Conservation (phyloP, 1,140 invertebrate species). For the Aporrectodea caliginosa region DNA sequence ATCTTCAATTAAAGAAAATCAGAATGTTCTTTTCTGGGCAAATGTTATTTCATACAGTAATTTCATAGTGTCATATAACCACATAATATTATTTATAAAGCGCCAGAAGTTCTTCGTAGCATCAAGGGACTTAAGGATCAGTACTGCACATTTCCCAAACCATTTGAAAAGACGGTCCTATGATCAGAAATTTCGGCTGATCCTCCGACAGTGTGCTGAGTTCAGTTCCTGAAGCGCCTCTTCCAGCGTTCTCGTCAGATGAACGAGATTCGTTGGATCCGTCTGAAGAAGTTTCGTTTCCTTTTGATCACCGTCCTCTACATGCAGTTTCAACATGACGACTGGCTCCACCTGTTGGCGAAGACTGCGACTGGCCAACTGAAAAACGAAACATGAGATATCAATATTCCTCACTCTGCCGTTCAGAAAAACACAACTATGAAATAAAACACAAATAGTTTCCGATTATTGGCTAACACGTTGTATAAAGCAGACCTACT, state of each 20-base stretch:
- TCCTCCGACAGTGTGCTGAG: slow-evolving; percentile 54
- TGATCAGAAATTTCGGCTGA: slow-evolving; percentile 45
- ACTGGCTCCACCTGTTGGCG: slow-evolving; percentile 61
- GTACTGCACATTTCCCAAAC: background rate
- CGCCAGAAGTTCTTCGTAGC: too few species aligned
- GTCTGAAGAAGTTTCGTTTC: slow-evolving; percentile 61
- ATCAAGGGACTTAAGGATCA: too few species aligned
- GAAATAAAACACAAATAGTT: too few species aligned
- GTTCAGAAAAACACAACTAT: too few species aligned
- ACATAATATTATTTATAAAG: background rate
- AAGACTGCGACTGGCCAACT: slow-evolving; percentile 63
- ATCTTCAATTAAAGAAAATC: too few species aligned
- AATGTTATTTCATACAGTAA: too few species aligned
- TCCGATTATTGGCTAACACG: too few species aligned
- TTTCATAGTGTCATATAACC: too few species aligned
- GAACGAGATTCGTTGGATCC: slow-evolving; percentile 63
- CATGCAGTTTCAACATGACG: slow-evolving; percentile 60
- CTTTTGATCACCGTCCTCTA: slow-evolving; percentile 49
- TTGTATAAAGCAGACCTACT: too few species aligned
- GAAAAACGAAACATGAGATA: too few species aligned
- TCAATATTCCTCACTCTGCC: too few species aligned
- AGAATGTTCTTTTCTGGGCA: too few species aligned
- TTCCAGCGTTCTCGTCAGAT: slow-evolving; percentile 63
- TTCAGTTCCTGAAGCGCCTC: slow-evolving; percentile 62
- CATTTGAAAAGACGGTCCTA: background rate